These are phyloP conservation scores for Pycnomerus fuliginosus DNA, from an alignment of 2,888 invertebrate species.

Conservation along the genomic window DNA sequence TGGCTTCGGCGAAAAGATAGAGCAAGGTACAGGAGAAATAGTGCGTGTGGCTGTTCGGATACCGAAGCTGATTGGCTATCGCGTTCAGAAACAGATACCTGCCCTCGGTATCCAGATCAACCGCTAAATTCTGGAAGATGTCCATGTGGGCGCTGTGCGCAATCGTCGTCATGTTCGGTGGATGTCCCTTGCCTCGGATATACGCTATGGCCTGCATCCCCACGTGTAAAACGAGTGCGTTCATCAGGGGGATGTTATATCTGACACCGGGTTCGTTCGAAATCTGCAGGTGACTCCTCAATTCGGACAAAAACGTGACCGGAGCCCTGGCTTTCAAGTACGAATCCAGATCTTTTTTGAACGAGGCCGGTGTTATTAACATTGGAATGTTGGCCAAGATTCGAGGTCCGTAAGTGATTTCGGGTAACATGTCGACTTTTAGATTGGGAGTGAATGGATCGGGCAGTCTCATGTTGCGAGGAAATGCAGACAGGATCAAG, in stretches of 20 bases:
- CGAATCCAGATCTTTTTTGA: conserved; percentile 95
- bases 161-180: conserved; percentile 96
- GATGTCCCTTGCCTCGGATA: conserved; percentile 86
- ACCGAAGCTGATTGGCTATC: conserved; percentile 97
- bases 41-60: conserved; percentile 99
- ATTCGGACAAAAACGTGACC: conserved; percentile 91
- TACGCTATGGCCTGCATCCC: conserved; percentile 94
- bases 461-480: conserved; percentile 95
- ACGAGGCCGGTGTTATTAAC: conserved; percentile 82
- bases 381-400: conserved; percentile 85
- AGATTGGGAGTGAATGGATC: conserved; percentile 98
- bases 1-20: conserved; percentile 96
- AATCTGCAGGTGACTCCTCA: conserved; percentile 87
- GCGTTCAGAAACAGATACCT: conserved; percentile 97
- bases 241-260: conserved; percentile 96
- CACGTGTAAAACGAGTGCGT: conserved; percentile 95
- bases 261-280: conserved; percentile 80
- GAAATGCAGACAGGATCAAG: conserved; percentile 95
- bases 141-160: conserved; percentile 99
- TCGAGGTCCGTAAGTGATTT: conserved; percentile 85
- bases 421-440: conserved; percentile 88
- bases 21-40: conserved; percentile 98
- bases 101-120: conserved; percentile 97
- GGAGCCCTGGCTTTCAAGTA: conserved; percentile 93
- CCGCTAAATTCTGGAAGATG: conserved; percentile 98